A percentile compares a stretch with the other conserved stretches of the same genome.
Conservation (phyloP, 2,113 vertebrate species). For the Chaetodon auriga region DNA sequence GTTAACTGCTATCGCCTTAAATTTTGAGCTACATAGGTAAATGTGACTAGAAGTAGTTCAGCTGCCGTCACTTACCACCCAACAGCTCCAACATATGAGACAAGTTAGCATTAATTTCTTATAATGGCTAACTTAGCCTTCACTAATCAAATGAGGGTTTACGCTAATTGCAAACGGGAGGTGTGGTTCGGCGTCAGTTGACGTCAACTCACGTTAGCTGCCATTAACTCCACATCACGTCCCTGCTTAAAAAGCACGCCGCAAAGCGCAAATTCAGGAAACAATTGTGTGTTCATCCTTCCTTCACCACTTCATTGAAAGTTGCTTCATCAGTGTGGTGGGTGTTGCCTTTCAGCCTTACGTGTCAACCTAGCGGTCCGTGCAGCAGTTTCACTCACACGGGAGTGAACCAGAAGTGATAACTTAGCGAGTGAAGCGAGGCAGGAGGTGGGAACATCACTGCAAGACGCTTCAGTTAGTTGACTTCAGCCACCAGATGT, state of each 20-base stretch:
- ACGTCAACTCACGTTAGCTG: not conserved
- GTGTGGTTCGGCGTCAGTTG: not conserved
- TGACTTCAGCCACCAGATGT: not conserved
- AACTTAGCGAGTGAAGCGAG: not conserved
- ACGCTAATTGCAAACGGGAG: not conserved
- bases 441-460: slow-evolving; percentile 14
- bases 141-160: not conserved
- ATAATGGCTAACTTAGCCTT: not conserved
- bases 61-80: not conserved
- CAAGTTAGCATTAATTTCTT: not conserved
- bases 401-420: slow-evolving; percentile 40
- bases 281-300: not conserved
- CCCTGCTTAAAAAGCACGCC: too few relatives aligned
- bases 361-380: slow-evolving; percentile 27
- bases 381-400: not conserved
- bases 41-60: not conserved
- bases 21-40: not conserved
- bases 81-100: not conserved
- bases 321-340: slow-evolving; percentile 37
- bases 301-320: not conserved
- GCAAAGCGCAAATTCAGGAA: accelerated
- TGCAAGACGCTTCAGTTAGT: not conserved
- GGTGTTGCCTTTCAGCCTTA: slow-evolving; percentile 49
- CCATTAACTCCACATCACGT: not conserved
- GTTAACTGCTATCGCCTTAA: not conserved